These are phyloP conservation scores for Hemiscyllium ocellatum DNA, from an alignment of 2,113 vertebrate species.

Conservation along the genomic window DNA sequence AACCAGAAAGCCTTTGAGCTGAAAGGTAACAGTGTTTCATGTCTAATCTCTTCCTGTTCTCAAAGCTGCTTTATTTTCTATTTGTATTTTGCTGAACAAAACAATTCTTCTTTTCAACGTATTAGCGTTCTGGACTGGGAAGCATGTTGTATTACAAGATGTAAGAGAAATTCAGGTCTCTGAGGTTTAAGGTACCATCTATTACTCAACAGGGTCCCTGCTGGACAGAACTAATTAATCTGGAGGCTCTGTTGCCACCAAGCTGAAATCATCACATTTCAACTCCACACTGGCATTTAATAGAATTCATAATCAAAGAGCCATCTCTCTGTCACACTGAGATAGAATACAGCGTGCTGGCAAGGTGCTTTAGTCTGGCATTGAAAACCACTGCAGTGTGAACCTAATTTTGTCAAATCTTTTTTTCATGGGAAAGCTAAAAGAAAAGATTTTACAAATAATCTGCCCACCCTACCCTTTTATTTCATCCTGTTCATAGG, in stretches of 20 bases:
- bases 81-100: background rate
- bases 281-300: background rate
- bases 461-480: background rate
- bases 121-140: background rate
- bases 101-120: background rate
- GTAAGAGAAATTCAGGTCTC: background rate
- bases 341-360: background rate
- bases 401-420: conserved; percentile 21
- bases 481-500: conserved; percentile 1
- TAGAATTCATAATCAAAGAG: conserved; percentile 30
- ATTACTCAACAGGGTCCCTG: background rate
- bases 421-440: conserved; percentile 8
- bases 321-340: background rate
- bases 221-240: conserved; percentile 24
- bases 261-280: background rate
- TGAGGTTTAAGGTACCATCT: conserved; percentile 4
- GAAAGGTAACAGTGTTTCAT: background rate
- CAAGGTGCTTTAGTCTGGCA: background rate
- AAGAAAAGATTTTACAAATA: background rate
- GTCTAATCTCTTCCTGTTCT: background rate
- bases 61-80: no score
- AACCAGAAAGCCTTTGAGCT: background rate
- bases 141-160: background rate
- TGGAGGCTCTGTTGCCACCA: background rate
- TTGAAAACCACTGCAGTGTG: conserved; percentile 31